A percentile compares a stretch with the other conserved stretches of the same genome.
phyloP scores from a whole-genome alignment of 2,113 vertebrate species.

The Lophochroa leadbeateri region DNA sequence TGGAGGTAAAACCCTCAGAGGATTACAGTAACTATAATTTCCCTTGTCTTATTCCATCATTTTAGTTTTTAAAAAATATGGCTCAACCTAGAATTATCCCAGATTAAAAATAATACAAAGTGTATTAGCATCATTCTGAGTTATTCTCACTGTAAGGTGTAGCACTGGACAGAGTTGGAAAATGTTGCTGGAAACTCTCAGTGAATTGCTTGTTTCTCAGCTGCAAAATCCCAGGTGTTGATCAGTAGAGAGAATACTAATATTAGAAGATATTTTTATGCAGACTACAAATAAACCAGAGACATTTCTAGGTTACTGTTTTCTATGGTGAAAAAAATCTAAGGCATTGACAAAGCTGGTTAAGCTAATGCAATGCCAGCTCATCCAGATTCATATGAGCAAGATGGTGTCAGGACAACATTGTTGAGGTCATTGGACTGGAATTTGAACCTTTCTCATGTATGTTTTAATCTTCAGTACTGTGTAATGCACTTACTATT shows the following conservation, averaged over 20 bases:
- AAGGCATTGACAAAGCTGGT: neutral
- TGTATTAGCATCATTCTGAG: neutral
- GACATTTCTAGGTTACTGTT: neutral
- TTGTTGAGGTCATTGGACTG: neutral
- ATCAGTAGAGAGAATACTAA: neutral
- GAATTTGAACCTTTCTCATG: neutral
- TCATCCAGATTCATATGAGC: neutral
- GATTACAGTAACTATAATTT: neutral
- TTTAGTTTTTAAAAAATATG: neutral
- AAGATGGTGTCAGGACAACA: neutral
- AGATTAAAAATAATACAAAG: neutral
- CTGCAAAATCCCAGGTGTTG: neutral
- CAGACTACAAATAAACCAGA: neutral
- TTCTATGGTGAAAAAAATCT: neutral
- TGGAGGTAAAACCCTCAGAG: neutral
- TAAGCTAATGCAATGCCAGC: neutral
- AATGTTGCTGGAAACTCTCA: neutral
- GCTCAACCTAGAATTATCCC: neutral
- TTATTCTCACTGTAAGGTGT: neutral
- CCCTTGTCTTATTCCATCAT: neutral
- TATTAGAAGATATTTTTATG: neutral
- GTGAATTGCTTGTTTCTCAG: neutral
- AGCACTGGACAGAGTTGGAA: neutral
- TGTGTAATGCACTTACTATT: neutral
- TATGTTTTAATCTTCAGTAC: neutral